Evolutionary conservation across 1,140 invertebrate species (phyloP).

Genomic region (Ceratosolen fusciceps): DNA sequence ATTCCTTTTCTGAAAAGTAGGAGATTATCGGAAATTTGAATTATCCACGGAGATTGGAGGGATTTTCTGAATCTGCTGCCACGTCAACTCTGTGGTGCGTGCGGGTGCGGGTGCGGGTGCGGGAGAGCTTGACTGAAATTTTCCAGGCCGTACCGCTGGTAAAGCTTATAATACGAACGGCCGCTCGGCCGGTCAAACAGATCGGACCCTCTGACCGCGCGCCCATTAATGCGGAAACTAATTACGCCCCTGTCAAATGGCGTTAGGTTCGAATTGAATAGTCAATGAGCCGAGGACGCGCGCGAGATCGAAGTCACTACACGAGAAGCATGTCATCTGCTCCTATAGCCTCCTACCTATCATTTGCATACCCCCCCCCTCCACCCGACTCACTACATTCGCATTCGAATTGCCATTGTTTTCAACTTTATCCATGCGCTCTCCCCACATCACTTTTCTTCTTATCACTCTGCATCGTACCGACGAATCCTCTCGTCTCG

Average conservation of each 20-base stretch:
- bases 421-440: too few relatives aligned
- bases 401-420: slow-evolving; percentile 15
- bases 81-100: slow-evolving; percentile 12
- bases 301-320: slow-evolving; percentile 30
- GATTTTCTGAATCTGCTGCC: not conserved
- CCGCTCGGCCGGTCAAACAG: not conserved
- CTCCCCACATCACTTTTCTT: too few relatives aligned
- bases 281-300: slow-evolving; percentile 37
- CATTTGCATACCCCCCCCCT: not conserved
- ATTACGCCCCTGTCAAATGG: slow-evolving; percentile 41
- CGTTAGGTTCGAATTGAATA: slow-evolving; percentile 41
- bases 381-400: not conserved
- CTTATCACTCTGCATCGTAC: too few relatives aligned
- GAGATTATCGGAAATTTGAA: slow-evolving; percentile 21
- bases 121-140: slow-evolving; percentile 16
- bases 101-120: too few relatives aligned
- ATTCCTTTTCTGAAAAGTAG: not conserved
- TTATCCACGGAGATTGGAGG: not conserved
- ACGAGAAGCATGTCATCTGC: slow-evolving; percentile 11
- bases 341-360: not conserved
- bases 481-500: too few relatives aligned
- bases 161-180: slow-evolving; percentile 17
- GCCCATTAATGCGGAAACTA: slow-evolving; percentile 41
- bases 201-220: slow-evolving; percentile 14
- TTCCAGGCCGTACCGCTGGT: slow-evolving; percentile 10